A percentile compares a stretch with the other conserved stretches of the same genome.
Conservation (phyloP, 2,113 vertebrate genomes). For the Corydoras maculifer region DNA sequence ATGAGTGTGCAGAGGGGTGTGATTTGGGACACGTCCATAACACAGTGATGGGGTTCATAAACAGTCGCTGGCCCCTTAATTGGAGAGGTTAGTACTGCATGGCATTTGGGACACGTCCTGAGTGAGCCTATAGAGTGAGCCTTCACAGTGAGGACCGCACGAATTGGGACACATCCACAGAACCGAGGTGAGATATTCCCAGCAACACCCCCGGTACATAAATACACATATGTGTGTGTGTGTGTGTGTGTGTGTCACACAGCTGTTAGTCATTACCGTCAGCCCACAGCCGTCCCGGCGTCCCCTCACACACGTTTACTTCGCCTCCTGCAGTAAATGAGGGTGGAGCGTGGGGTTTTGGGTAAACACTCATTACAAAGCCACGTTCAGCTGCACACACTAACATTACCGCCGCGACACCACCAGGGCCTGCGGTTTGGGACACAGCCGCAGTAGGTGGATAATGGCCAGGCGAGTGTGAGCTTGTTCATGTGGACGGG, state of each 20-base stretch:
- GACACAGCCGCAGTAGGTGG: neutral
- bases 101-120: too few species aligned
- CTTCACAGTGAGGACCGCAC: too few species aligned
- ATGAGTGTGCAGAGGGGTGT: too few species aligned
- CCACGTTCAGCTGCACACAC: neutral
- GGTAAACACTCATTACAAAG: conserved; percentile 19
- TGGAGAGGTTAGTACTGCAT: too few species aligned
- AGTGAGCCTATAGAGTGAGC: too few species aligned
- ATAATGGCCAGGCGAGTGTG: neutral
- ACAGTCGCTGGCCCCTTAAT: too few species aligned
- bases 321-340: conserved; percentile 23
- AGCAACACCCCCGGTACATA: neutral
- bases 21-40: too few species aligned
- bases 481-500: too few species aligned
- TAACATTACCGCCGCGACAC: too few species aligned
- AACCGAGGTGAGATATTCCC: too few species aligned
- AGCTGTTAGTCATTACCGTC: conserved; percentile 16
- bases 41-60: too few species aligned
- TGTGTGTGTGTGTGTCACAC: conserved; percentile 26
- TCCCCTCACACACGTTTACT: conserved; percentile 15
- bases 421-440: neutral
- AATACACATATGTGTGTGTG: conserved; percentile 20
- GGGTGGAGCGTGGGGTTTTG: neutral
- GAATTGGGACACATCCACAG: too few species aligned
- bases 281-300: conserved; percentile 3